phyloP scores from a whole-genome alignment of 2,888 invertebrate genomes.

The Polylopha cassiicola region DNA sequence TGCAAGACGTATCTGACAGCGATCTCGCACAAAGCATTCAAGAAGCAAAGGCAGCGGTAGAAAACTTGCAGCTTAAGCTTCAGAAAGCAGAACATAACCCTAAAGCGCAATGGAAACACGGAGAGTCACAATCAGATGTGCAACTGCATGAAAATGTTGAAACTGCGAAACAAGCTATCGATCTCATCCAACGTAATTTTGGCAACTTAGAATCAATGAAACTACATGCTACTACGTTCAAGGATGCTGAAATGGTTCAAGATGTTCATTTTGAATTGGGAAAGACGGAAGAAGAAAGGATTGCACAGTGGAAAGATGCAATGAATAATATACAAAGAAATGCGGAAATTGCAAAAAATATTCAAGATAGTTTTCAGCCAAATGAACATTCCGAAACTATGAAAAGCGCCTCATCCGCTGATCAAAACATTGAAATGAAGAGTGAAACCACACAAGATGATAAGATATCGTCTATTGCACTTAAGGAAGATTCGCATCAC shows the following conservation, averaged over 20 bases:
- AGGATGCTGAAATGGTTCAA: slow-evolving; percentile 34
- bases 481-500: too few relatives aligned
- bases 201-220: slow-evolving; percentile 46
- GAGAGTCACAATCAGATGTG: slow-evolving; percentile 35
- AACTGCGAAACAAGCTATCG: slow-evolving; percentile 50
- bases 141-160: slow-evolving; percentile 56
- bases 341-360: slow-evolving; percentile 50
- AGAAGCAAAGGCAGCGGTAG: slow-evolving; percentile 63
- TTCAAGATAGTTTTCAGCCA: slow-evolving; percentile 54
- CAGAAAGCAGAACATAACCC: slow-evolving; percentile 42
- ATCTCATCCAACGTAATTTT: slow-evolving; percentile 51
- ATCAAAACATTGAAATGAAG: slow-evolving; percentile 9
- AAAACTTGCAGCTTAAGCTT: slow-evolving; percentile 53
- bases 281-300: slow-evolving; percentile 46
- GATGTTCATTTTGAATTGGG: slow-evolving; percentile 32
- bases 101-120: slow-evolving; percentile 34
- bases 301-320: slow-evolving; percentile 59
- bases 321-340: slow-evolving; percentile 50
- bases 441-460: too few relatives aligned
- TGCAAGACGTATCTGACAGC: slow-evolving; percentile 38
- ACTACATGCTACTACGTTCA: slow-evolving; percentile 34
- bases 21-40: slow-evolving; percentile 57
- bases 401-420: slow-evolving; percentile 5
- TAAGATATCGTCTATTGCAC: neutral
- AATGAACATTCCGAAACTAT: slow-evolving; percentile 23